Conservation (phyloP, 2,888 invertebrate species). For the Spodoptera littoralis region DNA sequence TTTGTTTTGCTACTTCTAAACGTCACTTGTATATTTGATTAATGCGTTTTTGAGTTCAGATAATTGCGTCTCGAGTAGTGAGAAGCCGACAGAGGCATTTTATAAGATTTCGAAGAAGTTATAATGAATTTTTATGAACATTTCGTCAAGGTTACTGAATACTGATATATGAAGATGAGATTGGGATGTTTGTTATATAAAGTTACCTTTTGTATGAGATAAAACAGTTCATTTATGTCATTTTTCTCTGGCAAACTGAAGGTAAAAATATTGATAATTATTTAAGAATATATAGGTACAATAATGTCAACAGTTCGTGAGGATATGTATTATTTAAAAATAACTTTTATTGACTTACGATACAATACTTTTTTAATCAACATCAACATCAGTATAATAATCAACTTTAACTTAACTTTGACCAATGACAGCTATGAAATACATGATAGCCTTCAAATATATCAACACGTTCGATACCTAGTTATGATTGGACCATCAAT, state of each 20-base stretch:
- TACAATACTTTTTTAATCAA: not conserved
- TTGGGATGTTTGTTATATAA: slow-evolving; percentile 38
- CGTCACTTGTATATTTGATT: slow-evolving; percentile 87
- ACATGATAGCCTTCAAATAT: slow-evolving; percentile 18
- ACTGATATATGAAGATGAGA: slow-evolving; percentile 54
- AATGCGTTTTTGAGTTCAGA: slow-evolving; percentile 82
- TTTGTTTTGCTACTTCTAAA: slow-evolving; percentile 88
- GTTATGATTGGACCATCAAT: slow-evolving; percentile 41
- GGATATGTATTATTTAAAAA: too few relatives aligned
- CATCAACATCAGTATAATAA: not conserved
- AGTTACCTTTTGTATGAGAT: slow-evolving; percentile 1
- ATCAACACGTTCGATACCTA: slow-evolving; percentile 34
- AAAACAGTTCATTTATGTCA: not conserved
- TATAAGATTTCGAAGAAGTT: slow-evolving; percentile 62
- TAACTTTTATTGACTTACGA: not conserved
- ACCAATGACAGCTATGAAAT: slow-evolving; percentile 7
- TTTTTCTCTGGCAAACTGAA: too few relatives aligned
- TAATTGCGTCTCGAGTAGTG: slow-evolving; percentile 80
- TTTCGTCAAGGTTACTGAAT: slow-evolving; percentile 59
- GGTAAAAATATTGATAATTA: too few relatives aligned
- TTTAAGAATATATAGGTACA: too few relatives aligned
- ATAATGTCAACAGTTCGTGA: too few relatives aligned
- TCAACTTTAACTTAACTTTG: slow-evolving; percentile 15
- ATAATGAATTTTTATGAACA: slow-evolving; percentile 57
- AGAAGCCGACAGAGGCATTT: slow-evolving; percentile 68